A percentile compares a stretch with the other conserved stretches of the same genome.
phyloP scores from a whole-genome alignment of 92 coral and sea anemone species.

The Virgularia gustaviana region DNA sequence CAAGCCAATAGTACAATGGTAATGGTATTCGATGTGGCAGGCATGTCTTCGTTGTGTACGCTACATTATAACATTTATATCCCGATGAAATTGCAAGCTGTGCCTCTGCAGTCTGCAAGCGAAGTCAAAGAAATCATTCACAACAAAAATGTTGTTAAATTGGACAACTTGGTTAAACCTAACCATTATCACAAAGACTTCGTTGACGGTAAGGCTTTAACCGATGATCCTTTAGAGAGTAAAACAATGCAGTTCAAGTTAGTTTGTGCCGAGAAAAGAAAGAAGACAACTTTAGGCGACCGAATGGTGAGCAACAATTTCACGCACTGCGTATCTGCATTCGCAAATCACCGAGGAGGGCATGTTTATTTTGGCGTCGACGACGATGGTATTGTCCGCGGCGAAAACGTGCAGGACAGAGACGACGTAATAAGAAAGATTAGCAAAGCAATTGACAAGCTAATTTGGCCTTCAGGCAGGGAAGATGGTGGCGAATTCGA shows the following conservation, averaged over 20 bases:
- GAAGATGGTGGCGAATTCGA: slow-evolving; percentile 5
- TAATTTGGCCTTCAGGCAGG: slow-evolving; percentile 25
- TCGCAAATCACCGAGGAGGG: slow-evolving; percentile 45
- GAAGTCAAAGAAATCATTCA: not conserved
- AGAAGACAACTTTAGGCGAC: slow-evolving; percentile 2
- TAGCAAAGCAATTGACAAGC: slow-evolving; percentile 10
- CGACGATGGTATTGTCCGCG: slow-evolving; percentile 27
- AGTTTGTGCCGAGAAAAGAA: not conserved
- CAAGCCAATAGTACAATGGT: not conserved
- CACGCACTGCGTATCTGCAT: slow-evolving; percentile 25
- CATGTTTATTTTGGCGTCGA: slow-evolving; percentile 35
- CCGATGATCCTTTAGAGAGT: not conserved
- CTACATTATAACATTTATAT: not conserved
- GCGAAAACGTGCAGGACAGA: slow-evolving; percentile 17
- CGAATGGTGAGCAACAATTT: slow-evolving; percentile 28
- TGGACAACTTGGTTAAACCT: not conserved
- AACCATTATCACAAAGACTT: not conserved
- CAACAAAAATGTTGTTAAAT: not conserved
- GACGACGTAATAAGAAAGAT: slow-evolving; percentile 1
- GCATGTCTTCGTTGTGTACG: not conserved
- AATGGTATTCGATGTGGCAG: not conserved
- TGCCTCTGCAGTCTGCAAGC: not conserved
- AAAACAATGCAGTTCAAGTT: slow-evolving; percentile 23
- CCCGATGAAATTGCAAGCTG: not conserved
- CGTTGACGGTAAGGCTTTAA: not conserved